phyloP scores from a whole-genome alignment of 2,113 vertebrate species.

The Centropus unirufus region DNA sequence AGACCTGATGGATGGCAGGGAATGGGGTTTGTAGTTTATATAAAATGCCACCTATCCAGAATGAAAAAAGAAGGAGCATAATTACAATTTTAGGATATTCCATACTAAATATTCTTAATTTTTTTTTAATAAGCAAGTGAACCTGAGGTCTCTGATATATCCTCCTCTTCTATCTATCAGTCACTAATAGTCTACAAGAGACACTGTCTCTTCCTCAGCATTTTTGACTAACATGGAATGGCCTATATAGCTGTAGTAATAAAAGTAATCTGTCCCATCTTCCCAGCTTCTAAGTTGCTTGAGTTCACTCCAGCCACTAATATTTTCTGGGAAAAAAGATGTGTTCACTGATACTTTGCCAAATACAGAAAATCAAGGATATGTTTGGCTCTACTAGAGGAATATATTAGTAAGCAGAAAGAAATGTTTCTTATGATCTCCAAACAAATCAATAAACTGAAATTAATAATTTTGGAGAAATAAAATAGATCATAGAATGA shows the following conservation, averaged over 20 bases:
- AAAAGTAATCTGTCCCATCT: not conserved
- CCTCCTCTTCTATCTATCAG: not conserved
- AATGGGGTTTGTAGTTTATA: not conserved
- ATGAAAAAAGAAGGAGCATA: not conserved
- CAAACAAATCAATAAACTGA: not conserved
- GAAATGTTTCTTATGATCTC: conserved; percentile 2
- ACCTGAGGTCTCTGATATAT: not conserved
- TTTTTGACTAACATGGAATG: not conserved
- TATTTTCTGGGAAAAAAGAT: not conserved
- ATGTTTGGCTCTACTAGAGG: not conserved
- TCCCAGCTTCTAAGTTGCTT: not conserved
- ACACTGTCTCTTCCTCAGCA: not conserved
- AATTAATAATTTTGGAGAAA: not conserved
- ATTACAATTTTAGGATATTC: not conserved
- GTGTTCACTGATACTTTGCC: not conserved
- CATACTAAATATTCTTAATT: not conserved
- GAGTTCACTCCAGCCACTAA: not conserved
- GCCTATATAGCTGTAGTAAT: not conserved
- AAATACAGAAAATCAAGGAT: not conserved
- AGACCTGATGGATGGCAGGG: not conserved
- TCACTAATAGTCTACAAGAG: not conserved
- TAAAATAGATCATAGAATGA: not conserved
- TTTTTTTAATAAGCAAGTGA: not conserved
- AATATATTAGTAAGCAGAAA: conserved; percentile 28
- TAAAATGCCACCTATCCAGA: not conserved